Base-by-base conservation (phyloP, 1,140 invertebrate species). In the Heliconius himera region DNA sequence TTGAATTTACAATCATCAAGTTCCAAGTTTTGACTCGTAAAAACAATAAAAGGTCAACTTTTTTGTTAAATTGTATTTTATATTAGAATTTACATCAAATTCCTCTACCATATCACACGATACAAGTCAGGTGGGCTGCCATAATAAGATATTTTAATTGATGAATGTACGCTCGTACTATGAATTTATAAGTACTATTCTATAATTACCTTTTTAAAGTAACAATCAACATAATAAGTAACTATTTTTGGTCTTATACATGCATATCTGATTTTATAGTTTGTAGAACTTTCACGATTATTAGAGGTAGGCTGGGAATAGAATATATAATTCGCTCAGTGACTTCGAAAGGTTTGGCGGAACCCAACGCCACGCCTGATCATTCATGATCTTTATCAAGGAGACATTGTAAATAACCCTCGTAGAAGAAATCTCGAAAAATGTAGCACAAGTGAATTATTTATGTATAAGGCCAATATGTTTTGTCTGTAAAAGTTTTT, bases 91-190 rank as follows among this genome's bases (percentile, higher is more conserved):
- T 46, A 46, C 22, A 29, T 66, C 1, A 66, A 66, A 66, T 66
- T 26, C 60, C 22, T 66, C 11, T 26, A 6, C 11, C 3, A 29
- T 66, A 66, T 66, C 22, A 26, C 26, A 66, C 13, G 13, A 29
- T 13, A 29, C 60, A 1, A 16, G 36, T 72, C 72, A 56, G 70
- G 46, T 36, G 26, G 20, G 49, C 41, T n/a, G 70, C 76, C 76
- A 36, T 78, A 78, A 73, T 73, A 56, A 78, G 76, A 73, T 51
- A 49, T 78, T 78, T 78, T 78, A 78, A 78, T 78, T 73, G 70
- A 78, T 54, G 73, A 38, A 78, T 73, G 76, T 41, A 72, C 70
- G 3, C 22, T 29, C 76, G 73, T 78, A 41, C 33, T 73, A n/a
- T 73, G 49, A 78, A 78, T 73, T 78, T 60, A 78, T 8, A 51